phyloP scores from a whole-genome alignment of 2,113 vertebrate species.

The Cyprinodon tularosa region DNA sequence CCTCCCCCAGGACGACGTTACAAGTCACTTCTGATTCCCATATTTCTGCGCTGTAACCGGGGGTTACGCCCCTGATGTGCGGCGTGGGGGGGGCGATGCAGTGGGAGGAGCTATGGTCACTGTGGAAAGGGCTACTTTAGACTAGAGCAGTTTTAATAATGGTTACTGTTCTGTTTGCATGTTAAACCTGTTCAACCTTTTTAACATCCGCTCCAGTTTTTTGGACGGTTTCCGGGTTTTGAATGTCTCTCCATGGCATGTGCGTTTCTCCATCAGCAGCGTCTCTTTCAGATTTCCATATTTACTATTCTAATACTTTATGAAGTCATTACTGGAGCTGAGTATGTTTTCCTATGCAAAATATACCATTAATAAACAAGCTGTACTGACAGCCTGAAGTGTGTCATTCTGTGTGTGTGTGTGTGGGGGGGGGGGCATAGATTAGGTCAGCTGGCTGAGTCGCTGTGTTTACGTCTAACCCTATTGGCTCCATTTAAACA shows the following conservation, averaged over 20 bases:
- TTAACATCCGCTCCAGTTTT: slow-evolving; percentile 37
- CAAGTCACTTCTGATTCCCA: too few relatives aligned
- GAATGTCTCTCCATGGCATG: slow-evolving; percentile 30
- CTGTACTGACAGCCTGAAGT: slow-evolving; percentile 83
- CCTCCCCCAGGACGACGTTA: too few relatives aligned
- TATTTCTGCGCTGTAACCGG: too few relatives aligned
- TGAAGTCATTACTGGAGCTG: slow-evolving; percentile 85
- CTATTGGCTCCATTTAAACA: too few relatives aligned
- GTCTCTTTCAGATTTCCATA: slow-evolving; percentile 36
- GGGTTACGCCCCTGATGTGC: too few relatives aligned
- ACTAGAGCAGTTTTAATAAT: slow-evolving; percentile 36
- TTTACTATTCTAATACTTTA: slow-evolving; percentile 62
- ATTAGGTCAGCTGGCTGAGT: too few relatives aligned
- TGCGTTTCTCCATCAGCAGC: slow-evolving; percentile 35
- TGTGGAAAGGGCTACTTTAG: slow-evolving; percentile 52
- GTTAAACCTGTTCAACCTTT: slow-evolving; percentile 33
- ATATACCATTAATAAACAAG: slow-evolving; percentile 91
- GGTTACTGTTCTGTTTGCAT: neutral
- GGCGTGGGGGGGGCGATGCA: too few relatives aligned
- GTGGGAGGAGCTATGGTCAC: slow-evolving; percentile 9
- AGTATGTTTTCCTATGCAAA: slow-evolving; percentile 92
- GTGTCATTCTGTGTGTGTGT: neutral
- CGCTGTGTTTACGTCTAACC: too few relatives aligned
- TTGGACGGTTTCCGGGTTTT: slow-evolving; percentile 36
- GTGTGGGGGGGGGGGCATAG: too few relatives aligned